These are phyloP conservation scores for Pseudanteris insignis DNA, from an alignment of 2,888 invertebrate species.

Conservation along the genomic window DNA sequence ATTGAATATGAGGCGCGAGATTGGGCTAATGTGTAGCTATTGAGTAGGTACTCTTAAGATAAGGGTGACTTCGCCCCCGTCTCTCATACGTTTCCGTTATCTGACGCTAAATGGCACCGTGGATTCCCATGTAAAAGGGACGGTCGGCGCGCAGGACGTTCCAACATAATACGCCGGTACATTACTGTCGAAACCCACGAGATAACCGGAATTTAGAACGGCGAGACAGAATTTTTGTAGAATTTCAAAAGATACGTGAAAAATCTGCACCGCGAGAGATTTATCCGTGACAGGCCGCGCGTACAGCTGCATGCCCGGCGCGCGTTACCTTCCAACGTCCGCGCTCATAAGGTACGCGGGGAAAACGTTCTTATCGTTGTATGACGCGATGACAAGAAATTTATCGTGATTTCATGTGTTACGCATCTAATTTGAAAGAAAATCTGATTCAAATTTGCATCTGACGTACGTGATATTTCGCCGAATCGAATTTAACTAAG, in stretches of 20 bases:
- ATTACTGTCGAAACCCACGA: constrained; percentile 64
- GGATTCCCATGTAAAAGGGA: constrained; percentile 58
- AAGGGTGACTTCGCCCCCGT: constrained; percentile 61
- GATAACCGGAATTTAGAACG: constrained; percentile 65
- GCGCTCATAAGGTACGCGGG: constrained; percentile 32
- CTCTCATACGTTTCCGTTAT: constrained; percentile 66
- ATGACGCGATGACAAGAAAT: constrained; percentile 30
- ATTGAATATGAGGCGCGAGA: constrained; percentile 43
- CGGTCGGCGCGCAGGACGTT: constrained; percentile 51
- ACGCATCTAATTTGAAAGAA: too few relatives aligned
- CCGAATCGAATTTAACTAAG: not conserved
- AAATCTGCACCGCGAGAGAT: constrained; percentile 50
- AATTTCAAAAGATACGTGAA: constrained; percentile 51
- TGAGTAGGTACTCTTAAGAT: constrained; percentile 66
- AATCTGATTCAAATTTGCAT: too few relatives aligned
- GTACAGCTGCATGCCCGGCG: constrained; percentile 30
- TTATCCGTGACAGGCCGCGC: constrained; percentile 43
- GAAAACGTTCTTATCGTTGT: constrained; percentile 43
- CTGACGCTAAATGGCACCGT: constrained; percentile 65
- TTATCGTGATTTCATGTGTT: constrained; percentile 21
- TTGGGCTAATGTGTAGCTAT: constrained; percentile 54
- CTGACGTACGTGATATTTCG: too few relatives aligned
- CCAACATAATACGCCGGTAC: constrained; percentile 64
- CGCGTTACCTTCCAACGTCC: constrained; percentile 34
- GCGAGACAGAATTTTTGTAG: constrained; percentile 62